Evolutionary conservation across 2,797 vertebrate species (phyloP), one percentile per base, ranked within the genome.

Genomic region (Halcyon chelicuti): DNA sequence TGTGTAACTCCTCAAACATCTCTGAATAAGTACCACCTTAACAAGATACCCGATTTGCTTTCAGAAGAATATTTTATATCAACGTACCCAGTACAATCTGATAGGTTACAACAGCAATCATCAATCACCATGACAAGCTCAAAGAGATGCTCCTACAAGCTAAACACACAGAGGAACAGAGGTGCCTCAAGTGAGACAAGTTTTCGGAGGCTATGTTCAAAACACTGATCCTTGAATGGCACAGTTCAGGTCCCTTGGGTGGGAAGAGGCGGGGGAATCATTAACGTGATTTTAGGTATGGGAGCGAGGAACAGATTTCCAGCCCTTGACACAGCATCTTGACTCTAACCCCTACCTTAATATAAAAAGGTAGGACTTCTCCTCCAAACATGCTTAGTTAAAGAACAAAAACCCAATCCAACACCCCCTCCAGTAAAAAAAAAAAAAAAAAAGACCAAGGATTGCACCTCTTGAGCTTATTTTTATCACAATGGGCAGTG

Each of bases 111-210:
- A 54, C 58, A 90, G 86, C 88, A 84, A 52, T 51, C 93, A 95
- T 95, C 96, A 92, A 93, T 95, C 96, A 97, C 90, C 79, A 14
- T 90, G 96, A 94, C 95, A 96, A 66, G 79, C 94, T 95, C 93
- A 94, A 94, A 82, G 78, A 63, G 88, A 88, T 74, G 87, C 51
- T 92, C 94, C 77, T 68, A 3, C 19, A 25, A 73, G 62, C 57
- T 13, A 33, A 73, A 78, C 26, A 57, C 17, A 12, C n/a, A 28
- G 78, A 42, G 28, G 44, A 72, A 67, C 2, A 82, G 76, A 92
- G 54, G 73, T 29, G 40, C 22, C 66, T 90, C 58, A 33, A 84
- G 62, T 58, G 77, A 93, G 70, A 61, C 62, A 62, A 68, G 25
- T 37, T 89, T 86, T 10, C 72, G 62, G 63, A 77, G 17, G 17